phyloP scores from a whole-genome alignment of 2,888 invertebrate species.

The Nomada ferruginata region DNA sequence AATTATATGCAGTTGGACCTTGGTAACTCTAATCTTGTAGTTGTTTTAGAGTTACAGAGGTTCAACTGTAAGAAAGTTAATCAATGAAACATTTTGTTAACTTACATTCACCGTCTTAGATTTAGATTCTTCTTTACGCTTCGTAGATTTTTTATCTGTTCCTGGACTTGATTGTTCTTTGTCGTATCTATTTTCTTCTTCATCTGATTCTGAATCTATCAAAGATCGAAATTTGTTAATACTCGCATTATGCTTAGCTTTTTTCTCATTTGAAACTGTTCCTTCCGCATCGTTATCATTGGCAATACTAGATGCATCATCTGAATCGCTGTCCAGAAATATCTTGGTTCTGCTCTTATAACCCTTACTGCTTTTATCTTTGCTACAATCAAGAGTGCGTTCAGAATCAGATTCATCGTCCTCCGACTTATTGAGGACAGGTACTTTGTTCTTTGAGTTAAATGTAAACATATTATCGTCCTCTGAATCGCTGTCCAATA shows the following conservation, averaged over 20 bases:
- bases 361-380: background rate
- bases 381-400: background rate
- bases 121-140: background rate
- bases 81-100: background rate
- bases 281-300: background rate
- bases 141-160: background rate
- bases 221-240: conserved; percentile 14
- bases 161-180: background rate
- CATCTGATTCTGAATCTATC: conserved; percentile 54
- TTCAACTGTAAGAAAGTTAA: background rate
- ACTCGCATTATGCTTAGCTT: background rate
- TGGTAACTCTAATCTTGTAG: no score
- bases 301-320: conserved; percentile 46
- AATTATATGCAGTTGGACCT: no score
- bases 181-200: conserved; percentile 19
- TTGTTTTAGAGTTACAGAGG: background rate
- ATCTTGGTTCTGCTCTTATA: conserved; percentile 10
- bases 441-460: background rate
- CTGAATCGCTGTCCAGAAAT: conserved; percentile 73
- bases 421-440: background rate
- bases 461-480: conserved; percentile 19
- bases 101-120: conserved; percentile 19
- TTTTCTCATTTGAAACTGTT: background rate
- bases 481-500: conserved; percentile 45
- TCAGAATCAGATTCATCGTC: background rate